phyloP scores from a whole-genome alignment of 2,888 invertebrate species.

The Endomychus coccineus region DNA sequence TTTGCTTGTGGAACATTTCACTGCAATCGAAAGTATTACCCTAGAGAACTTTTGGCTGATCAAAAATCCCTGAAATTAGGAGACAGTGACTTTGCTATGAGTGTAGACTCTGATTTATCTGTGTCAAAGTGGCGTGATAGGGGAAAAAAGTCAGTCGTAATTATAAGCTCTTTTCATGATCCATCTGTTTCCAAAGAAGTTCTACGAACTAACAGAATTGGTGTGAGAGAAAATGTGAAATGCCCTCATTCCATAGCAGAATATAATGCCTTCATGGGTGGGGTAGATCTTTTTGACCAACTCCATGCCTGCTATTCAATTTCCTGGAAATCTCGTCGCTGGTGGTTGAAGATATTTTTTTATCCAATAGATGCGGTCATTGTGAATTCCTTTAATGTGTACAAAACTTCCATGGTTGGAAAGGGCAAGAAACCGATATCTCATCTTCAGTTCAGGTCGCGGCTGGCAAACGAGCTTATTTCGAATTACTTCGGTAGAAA shows the following conservation, averaged over 20 bases:
- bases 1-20: slow-evolving; percentile 7
- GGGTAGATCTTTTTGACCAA: too few relatives aligned
- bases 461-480: slow-evolving; percentile 8
- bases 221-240: slow-evolving; percentile 2
- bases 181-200: too few relatives aligned
- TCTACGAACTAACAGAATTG: too few relatives aligned
- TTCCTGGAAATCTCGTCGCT: slow-evolving; percentile 7
- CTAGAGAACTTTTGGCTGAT: too few relatives aligned
- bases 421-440: slow-evolving; percentile 5
- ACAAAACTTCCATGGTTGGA: slow-evolving; percentile 1
- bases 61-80: too few relatives aligned
- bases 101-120: slow-evolving; percentile 4
- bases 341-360: slow-evolving; percentile 6
- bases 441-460: slow-evolving; percentile 8
- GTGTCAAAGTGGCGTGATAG: slow-evolving; percentile 7
- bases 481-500: slow-evolving; percentile 7
- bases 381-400: slow-evolving; percentile 8
- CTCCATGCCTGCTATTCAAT: slow-evolving; percentile 6
- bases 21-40: slow-evolving; percentile 2
- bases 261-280: slow-evolving; percentile 4
- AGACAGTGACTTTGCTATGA: slow-evolving; percentile 3
- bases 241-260: slow-evolving; percentile 5
- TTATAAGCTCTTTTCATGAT: too few relatives aligned
- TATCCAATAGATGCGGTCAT: slow-evolving; percentile 6
- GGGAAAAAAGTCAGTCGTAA: slow-evolving; percentile 6